Conservation (phyloP, 2,797 vertebrate genomes). For the Pangasius sanitwongsei region DNA sequence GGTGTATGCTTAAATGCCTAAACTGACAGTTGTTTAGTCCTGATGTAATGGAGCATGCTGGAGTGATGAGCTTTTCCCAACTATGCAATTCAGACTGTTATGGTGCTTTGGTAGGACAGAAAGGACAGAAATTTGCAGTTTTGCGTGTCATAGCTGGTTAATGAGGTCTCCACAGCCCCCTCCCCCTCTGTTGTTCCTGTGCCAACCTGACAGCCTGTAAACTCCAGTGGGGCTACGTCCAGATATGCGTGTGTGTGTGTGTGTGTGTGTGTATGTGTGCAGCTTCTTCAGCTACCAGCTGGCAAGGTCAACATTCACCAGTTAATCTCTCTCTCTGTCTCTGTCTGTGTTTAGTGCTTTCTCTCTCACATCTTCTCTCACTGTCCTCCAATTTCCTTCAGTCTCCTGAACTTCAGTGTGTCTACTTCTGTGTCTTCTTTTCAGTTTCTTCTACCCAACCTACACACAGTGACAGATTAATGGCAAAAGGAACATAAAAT, state of each 20-base stretch:
- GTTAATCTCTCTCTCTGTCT: constrained; percentile 55
- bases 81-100: not conserved
- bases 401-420: not conserved
- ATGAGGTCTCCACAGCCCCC: constrained; percentile 27
- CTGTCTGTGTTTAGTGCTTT: constrained; percentile 41
- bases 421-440: not conserved
- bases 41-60: not conserved
- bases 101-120: not conserved
- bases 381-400: not conserved
- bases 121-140: not conserved
- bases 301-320: constrained; percentile 63
- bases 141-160: constrained; percentile 29
- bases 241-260: constrained; percentile 41
- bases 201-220: constrained; percentile 62
- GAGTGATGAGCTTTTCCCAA: not conserved
- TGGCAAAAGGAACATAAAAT: not conserved
- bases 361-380: constrained; percentile 6
- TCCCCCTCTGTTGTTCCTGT: constrained; percentile 50
- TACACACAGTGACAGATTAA: not conserved
- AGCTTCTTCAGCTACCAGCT: constrained; percentile 66
- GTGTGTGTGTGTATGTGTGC: constrained; percentile 27
- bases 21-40: not conserved
- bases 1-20: not conserved
- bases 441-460: not conserved
- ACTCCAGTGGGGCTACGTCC: constrained; percentile 56